Base-by-base conservation (phyloP, 2,888 invertebrate genomes). In the Megastigmus dorsalis region DNA sequence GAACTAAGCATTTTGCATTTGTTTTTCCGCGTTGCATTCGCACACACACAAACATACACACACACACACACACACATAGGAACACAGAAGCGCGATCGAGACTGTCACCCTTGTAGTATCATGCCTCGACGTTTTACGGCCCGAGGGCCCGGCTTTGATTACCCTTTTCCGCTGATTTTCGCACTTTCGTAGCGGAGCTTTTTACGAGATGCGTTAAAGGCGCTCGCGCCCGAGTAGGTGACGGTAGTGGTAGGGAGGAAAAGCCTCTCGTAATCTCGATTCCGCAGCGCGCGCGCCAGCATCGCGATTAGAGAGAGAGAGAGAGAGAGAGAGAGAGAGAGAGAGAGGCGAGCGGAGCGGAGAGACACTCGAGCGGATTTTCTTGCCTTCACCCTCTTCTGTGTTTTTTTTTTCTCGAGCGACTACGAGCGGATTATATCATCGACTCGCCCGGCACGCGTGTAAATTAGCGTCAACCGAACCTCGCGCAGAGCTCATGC, bases 161-260 rank as follows among this genome's bases (percentile, higher is more conserved):
- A 63, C 63, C 63, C 50, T 63, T 65, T 65, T 65, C 41, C 65
- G 65, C 41, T 65, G 65, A 65, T 65, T 65, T 54, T 65, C 52
- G 52, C 65, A 65, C 52, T 65, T 65, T 54, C 52, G 1, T 52
- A 6, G n/a, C 57, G 54, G 30, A 0, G 15, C 28, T 18, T 62
- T 62, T 62, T 62, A 62, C 62, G 62, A 62, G 41, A 36, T n/a
- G 36, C 57, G 57, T 38, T 38, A 2, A 41, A 33, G 15, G 9
- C n/a, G n/a, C n/a, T n/a, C n/a, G n/a, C n/a, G n/a, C n/a, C n/a
- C n/a, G n/a, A n/a, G n/a, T n/a, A n/a, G n/a, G n/a, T n/a, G n/a
- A n/a, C n/a, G n/a, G n/a, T n/a, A n/a, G 15, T n/a, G 13, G 5
- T 1, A 20, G 3, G 38, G 13, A 10, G 41, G 13, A 41, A 41